Evolutionary conservation across 2,113 vertebrate genomes (phyloP), one percentile per base, ranked within the genome.

Genomic region (Atrichornis clamosus): DNA sequence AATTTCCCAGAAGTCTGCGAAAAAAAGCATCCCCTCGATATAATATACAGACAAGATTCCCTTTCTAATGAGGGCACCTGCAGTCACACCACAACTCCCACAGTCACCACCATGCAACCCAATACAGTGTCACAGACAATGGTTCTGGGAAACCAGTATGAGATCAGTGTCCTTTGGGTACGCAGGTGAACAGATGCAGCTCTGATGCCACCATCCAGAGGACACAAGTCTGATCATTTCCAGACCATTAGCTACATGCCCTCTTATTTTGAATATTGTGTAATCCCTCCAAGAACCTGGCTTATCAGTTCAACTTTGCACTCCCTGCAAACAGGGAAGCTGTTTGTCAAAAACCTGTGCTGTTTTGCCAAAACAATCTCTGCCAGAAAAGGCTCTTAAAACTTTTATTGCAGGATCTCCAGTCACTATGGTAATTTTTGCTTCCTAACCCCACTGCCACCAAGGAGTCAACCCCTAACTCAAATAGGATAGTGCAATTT

Each of bases 271-370:
- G 47, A 93, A 44, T 21, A 60, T 94, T 96, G 88, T 37, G 2
- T 86, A 96, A 95, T 46, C 72, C 56, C 90, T 88, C 47, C 52
- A 90, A 96, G 95, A 94, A 90, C 92, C 84, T 88, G 85, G 79
- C 64, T 96, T 96, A 96, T 97, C 95, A 96, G 53, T 92, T 96
- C 92, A 95, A 95, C 95, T 96, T 95, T 96, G 88, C 76, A 81
- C 95, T 94, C 79, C 64, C 52, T 92, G 76, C 92, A 94, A 95
- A 96, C 88, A 96, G 90, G 90, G 88, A 97, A 96, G 69, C 79
- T 93, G 89, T 90, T 95, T 90, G 91, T 88, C 79, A 92, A 63
- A 89, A 94, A 90, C 39, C 63, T 70, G 67, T 16, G 33, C 92
- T 69, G 74, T 83, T 77, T 79, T 93, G 90, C 92, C 95, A 94